Base-by-base conservation (phyloP, 2,888 invertebrate species). In the Pollenia amentaria region DNA sequence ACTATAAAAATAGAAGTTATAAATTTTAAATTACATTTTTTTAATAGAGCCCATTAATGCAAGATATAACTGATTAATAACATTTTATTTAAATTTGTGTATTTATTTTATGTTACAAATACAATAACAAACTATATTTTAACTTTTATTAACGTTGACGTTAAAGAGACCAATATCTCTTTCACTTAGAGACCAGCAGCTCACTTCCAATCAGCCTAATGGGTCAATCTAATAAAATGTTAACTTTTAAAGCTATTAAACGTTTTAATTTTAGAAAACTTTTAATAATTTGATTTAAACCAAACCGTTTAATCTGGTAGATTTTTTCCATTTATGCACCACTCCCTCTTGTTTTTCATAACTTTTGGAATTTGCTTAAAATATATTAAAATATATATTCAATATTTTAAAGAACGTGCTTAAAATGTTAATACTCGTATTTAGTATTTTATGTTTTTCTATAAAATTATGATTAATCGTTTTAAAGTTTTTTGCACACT, bases 321-420 rank as follows among this genome's bases (percentile, higher is more conserved):
- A n/a, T n/a, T 18, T 48, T 46, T 53, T 14, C 16, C n/a, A 21
- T 14, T 44, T 53, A 44, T 48, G 51, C 38, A 4, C 16, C 38
- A 65, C 73, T 18, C 64, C 73, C 55, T 51, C 21, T n/a, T 38
- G 10, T 11, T 53, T n/a, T 53, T 42, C 0, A 1, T 18, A 40
- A 38, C 8, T 38, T 67, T 46, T 67, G 65, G 64, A 62, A 64
- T 51, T 72, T 57, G 16, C 18, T n/a, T n/a, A n/a, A n/a, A n/a
- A n/a, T n/a, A n/a, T n/a, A n/a, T n/a, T n/a, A n/a, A n/a, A n/a
- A n/a, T n/a, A n/a, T n/a, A n/a, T n/a, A 46, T 48, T 64, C 48
- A 21, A 76, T 40, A 40, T 14, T 14, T 51, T 57, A 29, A 40
- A 51, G 40, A 53, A 77, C 83, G 83, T 83, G 83, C 44, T 72